phyloP scores from a whole-genome alignment of 2,113 vertebrate genomes.

The Malurus melanocephalus region DNA sequence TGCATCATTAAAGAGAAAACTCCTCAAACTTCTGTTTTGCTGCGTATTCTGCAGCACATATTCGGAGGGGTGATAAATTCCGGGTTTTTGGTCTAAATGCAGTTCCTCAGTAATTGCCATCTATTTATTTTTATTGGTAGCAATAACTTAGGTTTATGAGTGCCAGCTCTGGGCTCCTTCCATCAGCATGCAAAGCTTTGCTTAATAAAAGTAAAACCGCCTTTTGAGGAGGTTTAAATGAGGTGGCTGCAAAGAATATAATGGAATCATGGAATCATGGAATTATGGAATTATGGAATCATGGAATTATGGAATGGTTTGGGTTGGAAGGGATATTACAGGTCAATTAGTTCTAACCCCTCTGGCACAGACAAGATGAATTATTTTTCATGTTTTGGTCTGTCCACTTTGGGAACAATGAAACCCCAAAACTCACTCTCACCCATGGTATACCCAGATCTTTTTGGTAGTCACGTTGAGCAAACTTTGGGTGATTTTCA shows the following conservation, averaged over 20 bases:
- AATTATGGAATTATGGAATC: background rate
- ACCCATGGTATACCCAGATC: background rate
- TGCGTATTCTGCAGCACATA: background rate
- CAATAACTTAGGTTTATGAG: constrained; percentile 17
- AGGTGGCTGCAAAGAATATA: background rate
- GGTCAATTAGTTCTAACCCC: background rate
- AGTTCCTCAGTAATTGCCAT: constrained; percentile 28
- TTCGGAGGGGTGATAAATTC: background rate
- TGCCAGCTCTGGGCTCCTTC: background rate
- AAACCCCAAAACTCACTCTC: background rate
- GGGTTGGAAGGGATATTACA: background rate
- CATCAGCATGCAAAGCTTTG: background rate
- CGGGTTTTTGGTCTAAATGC: background rate
- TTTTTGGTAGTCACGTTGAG: background rate
- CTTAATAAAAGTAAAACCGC: background rate
- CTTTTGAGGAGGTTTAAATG: background rate
- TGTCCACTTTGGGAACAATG: background rate
- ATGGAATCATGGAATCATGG: background rate
- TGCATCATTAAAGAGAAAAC: background rate
- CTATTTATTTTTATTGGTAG: constrained; percentile 41
- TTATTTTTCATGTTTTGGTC: background rate
- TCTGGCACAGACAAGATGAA: background rate
- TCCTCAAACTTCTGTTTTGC: background rate
- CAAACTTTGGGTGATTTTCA: background rate
- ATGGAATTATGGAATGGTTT: background rate